Conservation (phyloP, 2,797 vertebrate genomes). For the Thalassophryne amazonica region DNA sequence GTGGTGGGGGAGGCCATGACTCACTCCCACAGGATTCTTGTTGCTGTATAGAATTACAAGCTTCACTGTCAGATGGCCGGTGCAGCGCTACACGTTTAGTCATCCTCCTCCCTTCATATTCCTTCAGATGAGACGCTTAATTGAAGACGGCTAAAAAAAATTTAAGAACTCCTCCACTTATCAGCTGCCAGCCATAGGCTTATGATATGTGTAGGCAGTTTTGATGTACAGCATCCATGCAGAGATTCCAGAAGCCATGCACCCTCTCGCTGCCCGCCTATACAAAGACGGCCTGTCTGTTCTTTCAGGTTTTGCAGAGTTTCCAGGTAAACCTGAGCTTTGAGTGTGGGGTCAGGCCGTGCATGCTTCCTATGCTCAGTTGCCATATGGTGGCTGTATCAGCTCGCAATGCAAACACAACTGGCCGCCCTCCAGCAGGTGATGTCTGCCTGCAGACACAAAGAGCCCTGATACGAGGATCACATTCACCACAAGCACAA, state of each 20-base stretch:
- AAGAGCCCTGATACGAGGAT: slow-evolving; percentile 26
- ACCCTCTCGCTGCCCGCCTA: background rate
- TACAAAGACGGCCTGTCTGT: slow-evolving; percentile 4
- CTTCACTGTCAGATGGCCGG: slow-evolving; percentile 10
- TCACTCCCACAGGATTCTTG: slow-evolving; percentile 40
- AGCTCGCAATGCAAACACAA: slow-evolving; percentile 54
- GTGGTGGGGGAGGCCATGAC: slow-evolving; percentile 31
- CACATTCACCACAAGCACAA: slow-evolving; percentile 15
- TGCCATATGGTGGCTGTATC: slow-evolving; percentile 50
- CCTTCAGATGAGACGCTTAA: background rate
- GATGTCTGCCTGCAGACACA: slow-evolving; percentile 35
- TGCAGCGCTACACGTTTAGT: background rate
- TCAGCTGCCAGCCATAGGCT: slow-evolving; percentile 16
- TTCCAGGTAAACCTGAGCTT: slow-evolving; percentile 8
- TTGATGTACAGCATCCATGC: slow-evolving; percentile 10
- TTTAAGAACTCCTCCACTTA: slow-evolving; percentile 30
- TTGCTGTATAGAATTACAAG: slow-evolving; percentile 46
- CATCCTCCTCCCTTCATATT: background rate
- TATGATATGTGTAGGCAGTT: slow-evolving; percentile 24
- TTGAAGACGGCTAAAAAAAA: slow-evolving; percentile 5
- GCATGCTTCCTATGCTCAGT: slow-evolving; percentile 22
- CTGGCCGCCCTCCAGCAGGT: slow-evolving; percentile 48
- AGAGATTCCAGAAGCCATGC: slow-evolving; percentile 2
- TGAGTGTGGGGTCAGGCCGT: background rate
- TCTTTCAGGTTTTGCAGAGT: slow-evolving; percentile 4